Base-by-base conservation (phyloP, 2,888 invertebrate species). In the Siphonodentalium dalli region DNA sequence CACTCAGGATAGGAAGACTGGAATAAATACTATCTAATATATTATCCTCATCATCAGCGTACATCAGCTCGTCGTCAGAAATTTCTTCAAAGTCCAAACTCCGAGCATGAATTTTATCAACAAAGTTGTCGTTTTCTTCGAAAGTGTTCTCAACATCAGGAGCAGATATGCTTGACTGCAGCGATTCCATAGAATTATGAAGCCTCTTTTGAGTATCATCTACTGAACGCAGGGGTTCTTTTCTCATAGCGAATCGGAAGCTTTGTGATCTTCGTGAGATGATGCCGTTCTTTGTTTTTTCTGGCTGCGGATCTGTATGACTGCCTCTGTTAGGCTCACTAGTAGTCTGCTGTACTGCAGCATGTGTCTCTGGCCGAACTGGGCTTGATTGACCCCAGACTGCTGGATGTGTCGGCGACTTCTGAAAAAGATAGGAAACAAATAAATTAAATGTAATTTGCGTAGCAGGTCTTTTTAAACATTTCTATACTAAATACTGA, bases 161-260 rank as follows among this genome's bases (percentile, higher is more conserved):
- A 29, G n/a, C 13, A 28, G 37, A 8, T 15, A 29, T 31, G 11
- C 18, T 15, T 38, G 39, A 20, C 23, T 43, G 21, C 44, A 34
- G 11, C 46, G 31, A 27, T 21, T 20, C 9, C 24, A 23, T n/a
- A n/a, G n/a, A n/a, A n/a, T n/a, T n/a, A n/a, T 42, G 18, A 8
- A 40, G 21, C 15, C 20, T 18, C 8, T 23, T 24, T 15, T 56
- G 45, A 41, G 50, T 61, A 13, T 56, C 18, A 28, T 63, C 61
- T 43, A 61, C 61, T 21, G 73, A 69, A 20, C 59, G 53, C 21
- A 75, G 55, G 9, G 72, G 74, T 33, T 71, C 59, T 31, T 68
- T 31, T 26, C 62, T 53, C 13, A 69, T 69, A 5, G 75, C 77
- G 18, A 65, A 54, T 13, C 71, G 63, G 55, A 75, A 77, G 54